Evolutionary conservation across 2,113 vertebrate genomes (phyloP), one percentile per base, ranked within the genome.

Genomic region (Oreocharis arfaki): DNA sequence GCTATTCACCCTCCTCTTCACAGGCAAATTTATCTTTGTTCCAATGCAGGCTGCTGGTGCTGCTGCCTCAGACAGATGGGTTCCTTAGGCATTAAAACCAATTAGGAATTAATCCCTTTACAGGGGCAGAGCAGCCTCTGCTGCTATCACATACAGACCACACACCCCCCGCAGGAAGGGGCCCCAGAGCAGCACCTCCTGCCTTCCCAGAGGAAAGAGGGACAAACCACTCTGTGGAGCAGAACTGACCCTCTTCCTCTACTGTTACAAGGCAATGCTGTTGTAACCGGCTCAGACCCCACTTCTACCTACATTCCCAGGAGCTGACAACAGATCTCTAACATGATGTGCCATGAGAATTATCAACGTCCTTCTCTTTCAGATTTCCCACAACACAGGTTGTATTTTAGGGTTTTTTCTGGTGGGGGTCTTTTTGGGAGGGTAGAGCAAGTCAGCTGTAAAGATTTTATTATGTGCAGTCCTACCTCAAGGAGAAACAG

Each of bases 11-110:
- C 71, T 88, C 59, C 82, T 83, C 79, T 92, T 68, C 63, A 84
- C 37, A 88, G 49, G 73, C 64, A 92, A 74, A 90, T 90, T 84
- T 70, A 95, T 86, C 90, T 73, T 69, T 85, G 71, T 53, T 74
- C 85, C 83, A 84, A 39, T 0, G 2, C 59, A 84, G 42, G 42
- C 79, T 92, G 73, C 44, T n/a, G n/a, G n/a, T 89, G 63, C 84
- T 95, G 55, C 88, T 94, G 39, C 55, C 76, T 92, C 71, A 81
- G 79, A 97, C 92, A 96, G 83, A 92, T 93, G 83, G 76, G 71
- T 81, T 87, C 64, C 71, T 42, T 83, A 93, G 94, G 68, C 50
- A 88, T 50, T 86, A 93, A 96, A 90, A 84, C 79, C 86, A 90
- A 89, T 78, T 84, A 93, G 71, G 73, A 96, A 93, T 33, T 80